Conservation (phyloP, 2,113 vertebrate genomes). For the Orthochromis indermauri region DNA sequence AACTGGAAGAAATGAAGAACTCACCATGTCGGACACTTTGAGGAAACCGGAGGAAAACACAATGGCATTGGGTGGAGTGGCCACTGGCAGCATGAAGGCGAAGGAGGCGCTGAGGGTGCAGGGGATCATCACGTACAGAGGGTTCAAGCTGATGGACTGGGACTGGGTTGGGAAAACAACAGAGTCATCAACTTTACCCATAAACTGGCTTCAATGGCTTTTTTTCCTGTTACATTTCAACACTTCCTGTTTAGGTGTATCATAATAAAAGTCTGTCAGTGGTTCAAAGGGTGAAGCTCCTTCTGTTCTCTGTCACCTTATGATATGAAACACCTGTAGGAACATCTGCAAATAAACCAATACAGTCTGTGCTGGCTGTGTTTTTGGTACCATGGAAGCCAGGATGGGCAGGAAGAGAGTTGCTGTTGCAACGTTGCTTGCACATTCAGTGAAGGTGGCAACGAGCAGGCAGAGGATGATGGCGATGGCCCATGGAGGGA, state of each 20-base stretch:
- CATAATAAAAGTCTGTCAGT: background rate
- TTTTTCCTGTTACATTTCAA: background rate
- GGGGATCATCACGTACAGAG: conserved; percentile 92
- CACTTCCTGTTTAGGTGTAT: background rate
- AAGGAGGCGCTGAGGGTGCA: conserved; percentile 89
- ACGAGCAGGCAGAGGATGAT: conserved; percentile 76
- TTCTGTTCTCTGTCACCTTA: background rate
- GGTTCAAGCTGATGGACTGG: conserved; percentile 79
- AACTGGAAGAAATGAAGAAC: background rate
- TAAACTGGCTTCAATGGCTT: background rate
- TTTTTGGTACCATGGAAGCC: conserved; percentile 80
- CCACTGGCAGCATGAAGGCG: conserved; percentile 95
- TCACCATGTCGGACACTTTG: conserved; percentile 91
- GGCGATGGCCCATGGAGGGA: conserved; percentile 78
- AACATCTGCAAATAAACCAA: background rate
- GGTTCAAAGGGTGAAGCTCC: background rate
- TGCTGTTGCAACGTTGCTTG: conserved; percentile 90
- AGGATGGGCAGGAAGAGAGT: conserved; percentile 94
- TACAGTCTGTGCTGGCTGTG: background rate
- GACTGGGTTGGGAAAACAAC: conserved; percentile 62
- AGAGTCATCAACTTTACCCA: background rate
- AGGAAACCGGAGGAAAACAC: conserved; percentile 86
- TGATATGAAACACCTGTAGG: background rate
- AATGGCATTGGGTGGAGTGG: conserved; percentile 91
- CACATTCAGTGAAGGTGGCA: conserved; percentile 85